A percentile compares a stretch with the other conserved stretches of the same genome.
These are phyloP conservation scores for Hirundichthys speculiger DNA, from an alignment of 2,113 vertebrate species.

Conservation along the genomic window DNA sequence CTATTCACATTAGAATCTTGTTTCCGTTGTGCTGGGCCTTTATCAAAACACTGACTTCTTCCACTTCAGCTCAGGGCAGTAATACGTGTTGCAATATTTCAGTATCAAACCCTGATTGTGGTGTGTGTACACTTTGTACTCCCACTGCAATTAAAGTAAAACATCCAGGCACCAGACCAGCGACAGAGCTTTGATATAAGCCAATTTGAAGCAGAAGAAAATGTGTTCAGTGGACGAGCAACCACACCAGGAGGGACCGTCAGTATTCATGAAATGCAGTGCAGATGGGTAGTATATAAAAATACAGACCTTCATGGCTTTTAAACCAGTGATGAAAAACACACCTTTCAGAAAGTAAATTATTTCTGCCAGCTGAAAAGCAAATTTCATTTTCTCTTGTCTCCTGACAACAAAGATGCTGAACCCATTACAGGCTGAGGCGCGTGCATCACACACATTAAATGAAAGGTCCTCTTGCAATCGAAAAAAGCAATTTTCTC, in stretches of 20 bases:
- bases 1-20: no score
- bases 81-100: neutral
- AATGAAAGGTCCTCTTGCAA: constrained; percentile 78
- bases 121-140: neutral
- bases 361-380: constrained; percentile 68
- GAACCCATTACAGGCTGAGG: constrained; percentile 73
- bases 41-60: neutral
- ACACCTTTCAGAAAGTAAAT: constrained; percentile 62
- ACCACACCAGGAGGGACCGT: constrained; percentile 9
- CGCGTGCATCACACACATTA: constrained; percentile 74
- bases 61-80: neutral
- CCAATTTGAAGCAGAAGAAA: constrained; percentile 21
- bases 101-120: no score
- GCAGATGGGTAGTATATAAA: constrained; percentile 1
- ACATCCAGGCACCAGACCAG: constrained; percentile 7
- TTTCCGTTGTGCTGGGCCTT: neutral
- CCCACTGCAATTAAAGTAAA: neutral
- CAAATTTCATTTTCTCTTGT: constrained; percentile 76
- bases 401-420: constrained; percentile 72
- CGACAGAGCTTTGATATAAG: constrained; percentile 8
- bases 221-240: neutral
- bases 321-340: constrained; percentile 58
- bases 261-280: neutral
- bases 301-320: constrained; percentile 35
- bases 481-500: constrained; percentile 82